Percentiles rank a stretch among this genome's conserved stretches.
phyloP scores from a whole-genome alignment of 92 coral and sea anemone genomes.

The Porites lobata region DNA sequence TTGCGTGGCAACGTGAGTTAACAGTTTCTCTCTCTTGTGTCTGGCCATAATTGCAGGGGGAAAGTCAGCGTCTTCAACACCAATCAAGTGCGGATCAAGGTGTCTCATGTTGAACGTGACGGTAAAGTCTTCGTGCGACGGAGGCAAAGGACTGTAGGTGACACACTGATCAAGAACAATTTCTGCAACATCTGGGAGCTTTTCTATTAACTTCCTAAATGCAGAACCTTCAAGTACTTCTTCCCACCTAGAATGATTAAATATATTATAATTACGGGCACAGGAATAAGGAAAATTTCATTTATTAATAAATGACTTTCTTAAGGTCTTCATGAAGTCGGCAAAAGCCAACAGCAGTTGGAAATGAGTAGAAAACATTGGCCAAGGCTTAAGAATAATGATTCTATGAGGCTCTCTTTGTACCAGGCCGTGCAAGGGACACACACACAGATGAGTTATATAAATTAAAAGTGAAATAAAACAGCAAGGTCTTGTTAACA shows the following conservation, averaged over 20 bases:
- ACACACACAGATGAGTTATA: no score
- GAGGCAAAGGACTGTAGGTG: slow-evolving; percentile 61
- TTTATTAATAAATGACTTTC: no score
- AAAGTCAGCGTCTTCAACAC: slow-evolving; percentile 9
- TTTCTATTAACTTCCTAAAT: slow-evolving; percentile 57
- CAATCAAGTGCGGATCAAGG: slow-evolving; percentile 80
- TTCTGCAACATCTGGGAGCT: slow-evolving; percentile 81
- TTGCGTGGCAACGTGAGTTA: slow-evolving; percentile 81
- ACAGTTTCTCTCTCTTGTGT: slow-evolving; percentile 73
- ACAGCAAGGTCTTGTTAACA: no score
- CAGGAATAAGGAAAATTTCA: neutral
- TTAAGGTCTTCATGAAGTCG: no score
- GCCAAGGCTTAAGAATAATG: no score
- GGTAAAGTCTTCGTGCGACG: slow-evolving; percentile 72
- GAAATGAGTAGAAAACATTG: no score
- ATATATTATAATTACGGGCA: neutral
- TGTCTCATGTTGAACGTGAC: slow-evolving; percentile 77
- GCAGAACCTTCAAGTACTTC: slow-evolving; percentile 3
- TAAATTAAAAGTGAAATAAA: no score
- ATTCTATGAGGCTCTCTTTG: no score
- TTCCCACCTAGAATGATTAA: slow-evolving; percentile 31
- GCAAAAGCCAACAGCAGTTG: no score
- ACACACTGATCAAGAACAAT: slow-evolving; percentile 83
- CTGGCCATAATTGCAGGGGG: slow-evolving; percentile 77
- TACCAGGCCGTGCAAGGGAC: no score